Evolutionary conservation across 2,888 invertebrate species (phyloP).

Genomic region (Salpingus planirostris): DNA sequence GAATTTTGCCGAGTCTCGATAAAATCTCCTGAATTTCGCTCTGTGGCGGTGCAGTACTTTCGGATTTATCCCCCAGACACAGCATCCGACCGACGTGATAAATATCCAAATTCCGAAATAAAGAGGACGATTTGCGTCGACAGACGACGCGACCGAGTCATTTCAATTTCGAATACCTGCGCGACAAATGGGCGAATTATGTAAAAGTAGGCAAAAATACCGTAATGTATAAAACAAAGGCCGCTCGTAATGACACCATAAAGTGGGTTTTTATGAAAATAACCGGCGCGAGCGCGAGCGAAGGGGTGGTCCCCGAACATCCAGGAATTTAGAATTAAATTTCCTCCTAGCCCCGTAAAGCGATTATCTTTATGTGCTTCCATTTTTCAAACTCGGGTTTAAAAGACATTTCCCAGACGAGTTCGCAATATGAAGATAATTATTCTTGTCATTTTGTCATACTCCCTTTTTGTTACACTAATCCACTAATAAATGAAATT

Average conservation of each 20-base stretch:
- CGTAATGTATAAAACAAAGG: constrained; percentile 10
- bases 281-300: constrained; percentile 6
- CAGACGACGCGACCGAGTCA: too few relatives aligned
- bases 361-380: constrained; percentile 26
- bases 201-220: constrained; percentile 11
- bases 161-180: too few relatives aligned
- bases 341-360: constrained; percentile 26
- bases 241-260: constrained; percentile 13
- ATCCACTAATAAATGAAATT: too few relatives aligned
- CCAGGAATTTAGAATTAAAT: constrained; percentile 26
- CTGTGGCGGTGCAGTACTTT: too few relatives aligned
- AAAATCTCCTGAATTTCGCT: too few relatives aligned
- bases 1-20: too few relatives aligned
- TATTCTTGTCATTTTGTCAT: constrained; percentile 26
- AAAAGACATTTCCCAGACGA: constrained; percentile 25
- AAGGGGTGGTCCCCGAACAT: constrained; percentile 14
- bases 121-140: too few relatives aligned
- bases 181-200: constrained; percentile 8
- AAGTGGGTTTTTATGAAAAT: constrained; percentile 15
- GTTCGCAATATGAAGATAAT: constrained; percentile 27
- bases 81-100: too few relatives aligned
- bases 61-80: too few relatives aligned
- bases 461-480: too few relatives aligned
- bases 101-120: too few relatives aligned
- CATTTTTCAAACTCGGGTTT: constrained; percentile 27